Evolutionary conservation across 1,140 invertebrate genomes (phyloP), one percentile per base, ranked within the genome.

Genomic region (Bombus confusus): DNA sequence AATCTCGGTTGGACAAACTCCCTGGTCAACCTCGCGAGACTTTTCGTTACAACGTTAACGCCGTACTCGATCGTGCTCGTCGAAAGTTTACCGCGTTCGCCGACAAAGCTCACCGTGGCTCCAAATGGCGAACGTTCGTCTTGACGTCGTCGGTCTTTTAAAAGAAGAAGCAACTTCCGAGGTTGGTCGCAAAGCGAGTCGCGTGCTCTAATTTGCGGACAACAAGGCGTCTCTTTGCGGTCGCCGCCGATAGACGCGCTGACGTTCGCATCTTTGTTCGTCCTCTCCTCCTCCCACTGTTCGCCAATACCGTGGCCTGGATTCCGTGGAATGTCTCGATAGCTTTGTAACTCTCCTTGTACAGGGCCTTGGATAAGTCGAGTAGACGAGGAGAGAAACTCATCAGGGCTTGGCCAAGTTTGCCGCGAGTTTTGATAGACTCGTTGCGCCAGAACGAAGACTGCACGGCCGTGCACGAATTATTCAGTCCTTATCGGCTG

Each of bases 151-250:
- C 47, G 41, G 15, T 22, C 28, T 47, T 73, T 73, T 73, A 37
- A 76, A 37, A 79, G 39, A 71, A n/a, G 9, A 10, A 18, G 8
- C 66, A 2, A 68, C 37, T 5, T 9, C 12, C 28, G 34, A 34
- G 34, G 22, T 52, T 52, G 18, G 47, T 52, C 22, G 69, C 39
- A 39, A 77, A 77, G 37, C 73, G 64, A 57, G 74, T 43, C 31
- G n/a, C 82, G 64, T 47, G 43, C n/a, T 71, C 75, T 78, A 84
- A 84, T 78, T 84, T 84, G 82, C 76, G 75, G 64, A 66, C 83
- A 73, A 37, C 57, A n/a, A 66, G 78, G 37, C 64, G 62, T 74
- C 83, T 64, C 68, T 80, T 80, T 73, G 83, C 83, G 83, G 66
- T 69, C 37, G 74, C 25, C 3, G 22, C 12, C 69, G 76, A 62